Percentiles rank a stretch among this genome's conserved stretches.
phyloP scores from a whole-genome alignment of 1,140 invertebrate species.

The Panonychus citri region DNA sequence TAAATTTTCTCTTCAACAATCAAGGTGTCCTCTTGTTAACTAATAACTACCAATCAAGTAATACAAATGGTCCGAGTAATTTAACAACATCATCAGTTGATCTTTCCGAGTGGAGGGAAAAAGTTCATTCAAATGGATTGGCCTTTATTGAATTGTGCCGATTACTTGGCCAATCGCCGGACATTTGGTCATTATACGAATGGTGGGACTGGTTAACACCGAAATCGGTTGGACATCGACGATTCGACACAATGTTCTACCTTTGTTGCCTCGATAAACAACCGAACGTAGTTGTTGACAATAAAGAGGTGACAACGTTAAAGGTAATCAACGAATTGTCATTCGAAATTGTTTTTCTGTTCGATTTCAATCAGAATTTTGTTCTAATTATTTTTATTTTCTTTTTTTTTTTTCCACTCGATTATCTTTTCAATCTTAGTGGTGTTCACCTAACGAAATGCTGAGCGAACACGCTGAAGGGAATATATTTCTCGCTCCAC shows the following conservation, averaged over 20 bases:
- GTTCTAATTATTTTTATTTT: not conserved
- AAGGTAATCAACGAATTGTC: conserved; percentile 31
- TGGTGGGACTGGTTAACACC: conserved; percentile 73
- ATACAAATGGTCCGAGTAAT: not conserved
- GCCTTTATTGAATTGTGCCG: conserved; percentile 47
- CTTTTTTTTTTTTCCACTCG: not conserved
- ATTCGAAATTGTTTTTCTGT: conserved; percentile 28
- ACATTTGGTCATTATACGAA: conserved; percentile 51
- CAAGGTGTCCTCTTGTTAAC: not conserved
- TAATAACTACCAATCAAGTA: not conserved
- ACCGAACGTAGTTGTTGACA: conserved; percentile 30
- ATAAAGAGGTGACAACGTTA: conserved; percentile 39
- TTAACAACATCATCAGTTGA: conserved; percentile 18
- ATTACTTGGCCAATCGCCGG: conserved; percentile 43
- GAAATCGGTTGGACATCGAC: conserved; percentile 22
- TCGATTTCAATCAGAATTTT: not conserved
- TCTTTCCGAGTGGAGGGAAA: conserved; percentile 38
- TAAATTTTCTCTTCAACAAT: too few relatives aligned
- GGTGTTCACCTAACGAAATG: conserved; percentile 21
- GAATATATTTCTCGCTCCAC: conserved; percentile 23
- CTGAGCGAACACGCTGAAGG: conserved; percentile 18
- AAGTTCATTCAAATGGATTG: conserved; percentile 39
- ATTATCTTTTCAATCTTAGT: conserved; percentile 14
- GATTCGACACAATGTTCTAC: conserved; percentile 55
- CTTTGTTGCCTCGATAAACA: conserved; percentile 33